Conservation (phyloP, 2,888 invertebrate genomes). For the Sussaba pulchella region DNA sequence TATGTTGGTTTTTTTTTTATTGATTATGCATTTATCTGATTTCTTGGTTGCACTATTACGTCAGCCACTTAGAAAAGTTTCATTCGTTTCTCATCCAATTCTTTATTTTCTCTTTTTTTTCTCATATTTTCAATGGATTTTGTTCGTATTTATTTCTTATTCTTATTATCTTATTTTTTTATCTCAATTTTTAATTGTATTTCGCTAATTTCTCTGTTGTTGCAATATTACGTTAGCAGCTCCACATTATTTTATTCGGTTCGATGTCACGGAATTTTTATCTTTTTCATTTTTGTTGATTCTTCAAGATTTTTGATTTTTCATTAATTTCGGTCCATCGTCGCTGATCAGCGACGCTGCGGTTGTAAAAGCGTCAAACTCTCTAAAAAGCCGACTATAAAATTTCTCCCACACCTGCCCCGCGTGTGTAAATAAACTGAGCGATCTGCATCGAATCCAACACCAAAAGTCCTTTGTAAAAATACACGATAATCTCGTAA, state of each 20-base stretch:
- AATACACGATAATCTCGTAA: conserved; percentile 43
- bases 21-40: conserved; percentile 82
- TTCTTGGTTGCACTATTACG: conserved; percentile 79
- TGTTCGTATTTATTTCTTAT: neutral
- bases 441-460: conserved; percentile 53
- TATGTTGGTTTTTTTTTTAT: conserved; percentile 74
- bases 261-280: no score
- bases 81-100: conserved; percentile 14
- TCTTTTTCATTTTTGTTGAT: no score
- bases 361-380: neutral
- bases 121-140: conserved; percentile 26
- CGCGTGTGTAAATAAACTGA: conserved; percentile 55
- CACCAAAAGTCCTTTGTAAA: conserved; percentile 52
- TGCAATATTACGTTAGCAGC: no score
- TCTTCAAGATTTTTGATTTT: no score
- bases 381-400: conserved; percentile 41
- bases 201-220: no score
- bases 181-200: no score
- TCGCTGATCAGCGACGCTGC: neutral
- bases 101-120: neutral
- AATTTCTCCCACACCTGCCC: conserved; percentile 31
- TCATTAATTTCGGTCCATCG: neutral
- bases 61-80: conserved; percentile 45
- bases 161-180: no score
- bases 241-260: no score